Conservation (phyloP, 2,888 invertebrate species). For the Lordiphosa andalusiaca region DNA sequence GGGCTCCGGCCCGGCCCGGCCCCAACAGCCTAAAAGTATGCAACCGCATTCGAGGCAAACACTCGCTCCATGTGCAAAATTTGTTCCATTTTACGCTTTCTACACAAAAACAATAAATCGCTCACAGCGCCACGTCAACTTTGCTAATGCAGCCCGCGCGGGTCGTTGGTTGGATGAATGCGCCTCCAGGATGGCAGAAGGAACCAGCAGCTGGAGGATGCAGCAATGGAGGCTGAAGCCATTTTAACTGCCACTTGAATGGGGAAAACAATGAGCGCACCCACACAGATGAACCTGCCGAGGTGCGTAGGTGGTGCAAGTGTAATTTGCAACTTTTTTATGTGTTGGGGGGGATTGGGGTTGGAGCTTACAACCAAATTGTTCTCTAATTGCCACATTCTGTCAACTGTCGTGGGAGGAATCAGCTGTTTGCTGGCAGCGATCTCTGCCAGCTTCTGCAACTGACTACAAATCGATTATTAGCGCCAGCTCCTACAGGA, state of each 20-base stretch:
- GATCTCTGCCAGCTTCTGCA: background rate
- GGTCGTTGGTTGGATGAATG: conserved; percentile 5
- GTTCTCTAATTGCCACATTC: too few species aligned
- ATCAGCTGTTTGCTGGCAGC: too few species aligned
- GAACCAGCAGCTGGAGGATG: conserved; percentile 24
- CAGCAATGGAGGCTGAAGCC: conserved; percentile 70
- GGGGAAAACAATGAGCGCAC: conserved; percentile 50
- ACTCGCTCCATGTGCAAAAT: conserved; percentile 38
- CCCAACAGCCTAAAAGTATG: conserved; percentile 47
- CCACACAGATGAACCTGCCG: conserved; percentile 3
- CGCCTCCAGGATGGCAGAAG: conserved; percentile 47
- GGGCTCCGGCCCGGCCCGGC: background rate
- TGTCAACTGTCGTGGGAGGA: too few species aligned
- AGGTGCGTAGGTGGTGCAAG: background rate
- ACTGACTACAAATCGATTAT: conserved; percentile 10
- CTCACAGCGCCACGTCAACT: conserved; percentile 74
- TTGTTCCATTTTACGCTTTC: conserved; percentile 73
- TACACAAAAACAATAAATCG: conserved; percentile 74
- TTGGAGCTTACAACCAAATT: too few species aligned
- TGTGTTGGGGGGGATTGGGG: too few species aligned
- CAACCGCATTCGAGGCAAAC: conserved; percentile 20
- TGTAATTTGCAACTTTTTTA: background rate
- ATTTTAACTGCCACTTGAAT: conserved; percentile 73
- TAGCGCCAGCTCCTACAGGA: conserved; percentile 1
- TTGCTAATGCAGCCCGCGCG: conserved; percentile 58